A percentile compares a stretch with the other conserved stretches of the same genome.
Conservation (phyloP, 2,888 invertebrate genomes). For the Drosophila diplacantha region DNA sequence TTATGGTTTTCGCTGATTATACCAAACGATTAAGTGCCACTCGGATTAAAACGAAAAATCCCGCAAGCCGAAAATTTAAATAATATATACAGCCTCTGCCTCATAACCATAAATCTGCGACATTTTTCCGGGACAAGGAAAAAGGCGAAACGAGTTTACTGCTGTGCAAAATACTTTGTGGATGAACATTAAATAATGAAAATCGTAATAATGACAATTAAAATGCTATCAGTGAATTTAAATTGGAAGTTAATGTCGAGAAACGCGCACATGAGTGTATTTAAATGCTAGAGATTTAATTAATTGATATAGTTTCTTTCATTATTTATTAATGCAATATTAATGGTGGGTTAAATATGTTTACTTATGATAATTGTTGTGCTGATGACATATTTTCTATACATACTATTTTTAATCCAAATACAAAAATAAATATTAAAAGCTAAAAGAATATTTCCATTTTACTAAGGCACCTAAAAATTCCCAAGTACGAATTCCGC, state of each 20-base stretch:
- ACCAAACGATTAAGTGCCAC: conserved; percentile 19
- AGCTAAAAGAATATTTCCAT: neutral
- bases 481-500: neutral
- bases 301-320: neutral
- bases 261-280: neutral
- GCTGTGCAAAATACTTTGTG: neutral
- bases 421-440: neutral
- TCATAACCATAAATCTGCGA: conserved; percentile 15
- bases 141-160: neutral
- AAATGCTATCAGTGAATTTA: neutral
- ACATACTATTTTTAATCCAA: neutral
- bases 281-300: conserved; percentile 5
- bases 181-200: conserved; percentile 3
- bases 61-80: conserved; percentile 9
- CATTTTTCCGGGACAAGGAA: conserved; percentile 6
- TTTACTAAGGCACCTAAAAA: neutral
- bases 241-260: neutral
- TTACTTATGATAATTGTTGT: neutral
- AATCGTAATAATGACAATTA: neutral
- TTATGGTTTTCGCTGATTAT: conserved; percentile 23
- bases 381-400: neutral
- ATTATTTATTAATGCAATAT: neutral
- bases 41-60: conserved; percentile 18
- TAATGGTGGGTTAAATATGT: neutral
- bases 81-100: conserved; percentile 1